phyloP scores from a whole-genome alignment of 2,888 invertebrate genomes.

The Hartigia nigra region DNA sequence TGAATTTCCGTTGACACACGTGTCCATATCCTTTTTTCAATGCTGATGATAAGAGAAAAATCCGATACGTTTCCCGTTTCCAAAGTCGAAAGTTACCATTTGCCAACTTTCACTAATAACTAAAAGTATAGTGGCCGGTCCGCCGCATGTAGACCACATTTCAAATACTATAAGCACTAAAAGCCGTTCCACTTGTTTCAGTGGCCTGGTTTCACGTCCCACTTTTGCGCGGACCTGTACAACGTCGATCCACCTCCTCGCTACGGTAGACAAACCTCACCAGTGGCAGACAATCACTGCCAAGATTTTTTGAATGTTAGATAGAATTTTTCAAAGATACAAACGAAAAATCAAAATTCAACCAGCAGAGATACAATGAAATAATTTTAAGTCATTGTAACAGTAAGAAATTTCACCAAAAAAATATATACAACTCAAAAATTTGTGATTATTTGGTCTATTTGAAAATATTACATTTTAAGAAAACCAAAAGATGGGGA shows the following conservation, averaged over 20 bases:
- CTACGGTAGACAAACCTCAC: constrained; percentile 39
- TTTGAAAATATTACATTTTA: too few relatives aligned
- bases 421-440: too few relatives aligned
- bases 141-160: constrained; percentile 17
- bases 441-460: too few relatives aligned
- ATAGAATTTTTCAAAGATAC: not conserved
- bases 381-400: too few relatives aligned
- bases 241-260: constrained; percentile 32
- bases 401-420: too few relatives aligned
- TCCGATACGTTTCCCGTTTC: constrained; percentile 23
- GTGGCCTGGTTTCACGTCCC: constrained; percentile 65
- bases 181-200: constrained; percentile 65
- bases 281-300: not conserved
- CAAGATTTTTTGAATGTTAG: not conserved
- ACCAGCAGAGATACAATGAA: too few relatives aligned
- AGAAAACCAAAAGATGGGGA: too few relatives aligned
- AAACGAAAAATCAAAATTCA: not conserved
- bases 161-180: constrained; percentile 44
- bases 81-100: constrained; percentile 58
- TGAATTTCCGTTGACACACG: not conserved
- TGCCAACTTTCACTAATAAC: constrained; percentile 58
- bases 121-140: constrained; percentile 36
- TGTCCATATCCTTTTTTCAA: not conserved
- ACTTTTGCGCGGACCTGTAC: constrained; percentile 55
- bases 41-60: not conserved